Evolutionary conservation across 2,113 vertebrate genomes (phyloP).

Genomic region (Caranx ignobilis): DNA sequence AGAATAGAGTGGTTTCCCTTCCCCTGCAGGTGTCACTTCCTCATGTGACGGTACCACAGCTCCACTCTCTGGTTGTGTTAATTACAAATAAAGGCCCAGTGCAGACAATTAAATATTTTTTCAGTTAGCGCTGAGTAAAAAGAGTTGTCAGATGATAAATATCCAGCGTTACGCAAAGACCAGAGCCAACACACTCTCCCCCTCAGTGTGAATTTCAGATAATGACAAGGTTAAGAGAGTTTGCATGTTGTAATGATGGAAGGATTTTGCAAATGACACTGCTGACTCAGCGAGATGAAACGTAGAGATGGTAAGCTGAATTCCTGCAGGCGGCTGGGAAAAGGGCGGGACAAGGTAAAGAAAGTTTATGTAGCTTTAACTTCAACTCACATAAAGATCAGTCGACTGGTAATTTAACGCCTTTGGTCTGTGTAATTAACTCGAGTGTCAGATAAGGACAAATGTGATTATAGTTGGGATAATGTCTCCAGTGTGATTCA

Average conservation of each 20-base stretch:
- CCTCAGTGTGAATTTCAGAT: neutral
- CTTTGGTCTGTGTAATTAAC: neutral
- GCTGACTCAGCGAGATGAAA: slow-evolving; percentile 10
- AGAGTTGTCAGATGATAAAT: slow-evolving; percentile 16
- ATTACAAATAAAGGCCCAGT: neutral
- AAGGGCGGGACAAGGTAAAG: neutral
- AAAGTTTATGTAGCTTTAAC: slow-evolving; percentile 1
- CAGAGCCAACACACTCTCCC: slow-evolving; percentile 35
- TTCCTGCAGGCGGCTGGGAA: neutral
- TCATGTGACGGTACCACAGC: slow-evolving; percentile 37
- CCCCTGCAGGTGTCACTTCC: neutral
- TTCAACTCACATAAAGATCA: neutral
- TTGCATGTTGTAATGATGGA: slow-evolving; percentile 4
- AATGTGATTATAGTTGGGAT: neutral
- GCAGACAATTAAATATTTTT: neutral
- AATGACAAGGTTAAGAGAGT: slow-evolving; percentile 35
- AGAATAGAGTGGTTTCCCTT: neutral
- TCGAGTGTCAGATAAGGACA: neutral
- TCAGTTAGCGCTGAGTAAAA: neutral
- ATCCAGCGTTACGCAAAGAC: neutral
- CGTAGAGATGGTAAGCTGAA: neutral
- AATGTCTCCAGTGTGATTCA: neutral
- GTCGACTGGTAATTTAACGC: slow-evolving; percentile 3
- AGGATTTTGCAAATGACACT: neutral
- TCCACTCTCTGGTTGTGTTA: slow-evolving; percentile 54